phyloP scores from a whole-genome alignment of 2,888 invertebrate genomes.

The Eupithecia insigniata region DNA sequence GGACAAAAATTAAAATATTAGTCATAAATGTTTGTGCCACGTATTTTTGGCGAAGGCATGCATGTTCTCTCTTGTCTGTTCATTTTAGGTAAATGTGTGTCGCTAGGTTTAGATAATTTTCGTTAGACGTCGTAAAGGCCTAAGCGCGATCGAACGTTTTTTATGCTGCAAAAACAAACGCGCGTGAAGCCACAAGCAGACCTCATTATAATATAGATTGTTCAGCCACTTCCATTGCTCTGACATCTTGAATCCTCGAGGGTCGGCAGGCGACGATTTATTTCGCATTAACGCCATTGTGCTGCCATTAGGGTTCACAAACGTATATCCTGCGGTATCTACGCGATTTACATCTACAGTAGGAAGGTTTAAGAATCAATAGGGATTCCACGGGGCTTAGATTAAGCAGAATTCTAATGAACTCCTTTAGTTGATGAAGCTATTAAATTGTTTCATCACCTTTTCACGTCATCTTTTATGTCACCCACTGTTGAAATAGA shows the following conservation, averaged over 20 bases:
- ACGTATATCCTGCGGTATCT: conserved; percentile 53
- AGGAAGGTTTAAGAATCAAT: neutral
- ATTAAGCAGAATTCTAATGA: neutral
- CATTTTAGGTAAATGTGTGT: neutral
- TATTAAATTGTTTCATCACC: neutral
- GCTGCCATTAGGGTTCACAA: conserved; percentile 65
- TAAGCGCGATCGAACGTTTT: neutral
- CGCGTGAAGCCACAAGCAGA: neutral
- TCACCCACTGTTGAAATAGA: too few relatives aligned
- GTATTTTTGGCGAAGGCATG: neutral
- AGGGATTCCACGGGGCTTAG: neutral
- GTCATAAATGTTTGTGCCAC: neutral
- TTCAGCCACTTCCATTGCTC: conserved; percentile 34
- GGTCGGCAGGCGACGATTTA: conserved; percentile 72
- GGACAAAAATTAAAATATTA: too few relatives aligned
- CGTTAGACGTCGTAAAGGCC: too few relatives aligned
- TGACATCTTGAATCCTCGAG: conserved; percentile 34
- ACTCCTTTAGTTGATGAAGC: neutral
- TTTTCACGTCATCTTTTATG: too few relatives aligned
- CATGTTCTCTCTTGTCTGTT: too few relatives aligned
- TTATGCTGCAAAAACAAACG: neutral
- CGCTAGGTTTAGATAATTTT: too few relatives aligned
- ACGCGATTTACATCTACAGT: conserved; percentile 24
- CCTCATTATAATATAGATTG: conserved; percentile 1
- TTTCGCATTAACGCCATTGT: conserved; percentile 79